These are phyloP conservation scores for Mustelus asterias DNA, from an alignment of 2,113 vertebrate species.

Conservation along the genomic window DNA sequence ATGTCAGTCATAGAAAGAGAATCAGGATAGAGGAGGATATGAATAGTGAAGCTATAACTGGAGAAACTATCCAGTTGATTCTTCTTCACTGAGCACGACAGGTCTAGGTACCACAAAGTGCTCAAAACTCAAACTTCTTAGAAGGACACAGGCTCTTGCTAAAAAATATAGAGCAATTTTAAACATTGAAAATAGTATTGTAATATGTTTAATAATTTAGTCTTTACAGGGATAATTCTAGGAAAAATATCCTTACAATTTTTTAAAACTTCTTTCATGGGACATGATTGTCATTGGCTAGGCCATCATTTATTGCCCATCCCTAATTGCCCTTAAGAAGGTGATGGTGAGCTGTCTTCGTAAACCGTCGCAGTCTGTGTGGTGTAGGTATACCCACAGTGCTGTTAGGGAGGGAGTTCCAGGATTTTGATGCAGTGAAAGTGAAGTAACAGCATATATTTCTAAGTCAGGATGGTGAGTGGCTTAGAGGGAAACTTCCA, in stretches of 20 bases:
- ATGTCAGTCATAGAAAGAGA: neutral
- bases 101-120: neutral
- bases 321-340: too few relatives aligned
- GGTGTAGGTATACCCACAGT: too few relatives aligned
- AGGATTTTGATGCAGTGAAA: too few relatives aligned
- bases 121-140: neutral
- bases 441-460: too few relatives aligned
- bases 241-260: neutral
- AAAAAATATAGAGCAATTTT: neutral
- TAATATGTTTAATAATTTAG: slow-evolving; percentile 7
- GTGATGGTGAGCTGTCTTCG: too few relatives aligned
- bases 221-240: neutral
- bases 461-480: too few relatives aligned
- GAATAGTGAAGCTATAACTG: neutral
- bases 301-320: too few relatives aligned
- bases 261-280: too few relatives aligned
- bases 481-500: too few relatives aligned
- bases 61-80: neutral
- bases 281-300: too few relatives aligned
- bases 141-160: neutral
- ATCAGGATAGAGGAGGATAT: neutral
- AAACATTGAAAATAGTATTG: neutral
- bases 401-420: too few relatives aligned
- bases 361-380: too few relatives aligned
- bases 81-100: neutral